Conservation (phyloP, 2,888 invertebrate species). For the Phrixothrix hirtus region DNA sequence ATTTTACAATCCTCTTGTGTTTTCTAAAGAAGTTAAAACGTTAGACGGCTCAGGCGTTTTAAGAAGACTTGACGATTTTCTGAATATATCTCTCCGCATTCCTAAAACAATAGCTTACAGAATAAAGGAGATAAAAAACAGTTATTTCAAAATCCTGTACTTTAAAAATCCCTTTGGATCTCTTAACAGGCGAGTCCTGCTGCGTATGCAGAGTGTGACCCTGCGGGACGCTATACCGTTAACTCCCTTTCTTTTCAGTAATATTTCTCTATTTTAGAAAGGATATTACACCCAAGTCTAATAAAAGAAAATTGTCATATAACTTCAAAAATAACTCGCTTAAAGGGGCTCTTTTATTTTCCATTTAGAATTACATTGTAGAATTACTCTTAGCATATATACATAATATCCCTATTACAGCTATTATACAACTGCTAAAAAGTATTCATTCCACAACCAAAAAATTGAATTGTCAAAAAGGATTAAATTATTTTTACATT, state of each 20-base stretch:
- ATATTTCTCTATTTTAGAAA: conserved; percentile 27
- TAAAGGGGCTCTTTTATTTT: conserved; percentile 21
- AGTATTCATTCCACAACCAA: too few relatives aligned
- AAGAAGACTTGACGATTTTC: conserved; percentile 10
- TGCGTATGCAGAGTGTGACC: conserved; percentile 33
- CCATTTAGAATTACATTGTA: conserved; percentile 19
- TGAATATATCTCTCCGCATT: conserved; percentile 14
- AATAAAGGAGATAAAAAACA: conserved; percentile 21
- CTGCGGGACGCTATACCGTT: conserved; percentile 28
- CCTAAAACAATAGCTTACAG: conserved; percentile 24
- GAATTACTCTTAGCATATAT: conserved; percentile 3
- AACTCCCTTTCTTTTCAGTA: conserved; percentile 26
- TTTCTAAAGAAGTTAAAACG: not conserved
- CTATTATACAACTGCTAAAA: too few relatives aligned
- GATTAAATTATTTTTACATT: too few relatives aligned
- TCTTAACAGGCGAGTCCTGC: conserved; percentile 26
- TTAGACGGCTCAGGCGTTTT: not conserved
- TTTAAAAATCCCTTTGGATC: conserved; percentile 25
- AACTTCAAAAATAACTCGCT: conserved; percentile 27
- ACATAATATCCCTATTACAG: too few relatives aligned
- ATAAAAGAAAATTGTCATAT: conserved; percentile 32
- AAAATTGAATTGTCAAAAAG: too few relatives aligned
- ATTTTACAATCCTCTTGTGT: conserved; percentile 9
- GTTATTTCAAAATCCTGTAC: conserved; percentile 24
- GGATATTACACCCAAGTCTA: conserved; percentile 31